Percentiles rank a stretch among this genome's conserved stretches.
These are phyloP conservation scores for Phoebastria nigripes DNA, from an alignment of 2,797 vertebrate genomes.

Conservation along the genomic window DNA sequence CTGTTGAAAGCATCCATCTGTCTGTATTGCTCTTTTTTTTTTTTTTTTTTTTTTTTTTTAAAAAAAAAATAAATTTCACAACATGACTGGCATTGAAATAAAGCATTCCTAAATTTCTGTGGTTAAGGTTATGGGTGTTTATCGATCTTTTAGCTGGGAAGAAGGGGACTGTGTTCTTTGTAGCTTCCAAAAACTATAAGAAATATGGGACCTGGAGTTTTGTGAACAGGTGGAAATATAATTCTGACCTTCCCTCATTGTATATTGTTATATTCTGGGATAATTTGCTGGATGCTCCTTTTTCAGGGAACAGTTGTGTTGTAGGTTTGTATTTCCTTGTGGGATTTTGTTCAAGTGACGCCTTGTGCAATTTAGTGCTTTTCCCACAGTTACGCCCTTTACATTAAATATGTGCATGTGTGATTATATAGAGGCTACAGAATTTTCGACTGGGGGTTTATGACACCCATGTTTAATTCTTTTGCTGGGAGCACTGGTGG, in stretches of 20 bases:
- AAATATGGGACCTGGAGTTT: not conserved
- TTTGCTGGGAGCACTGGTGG: not conserved
- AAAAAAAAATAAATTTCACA: not conserved
- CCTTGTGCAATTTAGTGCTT: not conserved
- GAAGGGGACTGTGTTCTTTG: not conserved
- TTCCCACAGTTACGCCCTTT: constrained; percentile 7
- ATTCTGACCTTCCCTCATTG: not conserved
- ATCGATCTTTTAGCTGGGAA: not conserved
- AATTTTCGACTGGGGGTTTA: constrained; percentile 22
- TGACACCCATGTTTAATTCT: constrained; percentile 11
- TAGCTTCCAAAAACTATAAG: not conserved
- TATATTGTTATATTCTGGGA: constrained; percentile 30
- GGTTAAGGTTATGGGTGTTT: not conserved
- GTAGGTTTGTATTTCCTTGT: constrained; percentile 44
- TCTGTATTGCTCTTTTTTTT: not conserved
- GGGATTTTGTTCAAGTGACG: not conserved
- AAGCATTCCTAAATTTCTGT: not conserved
- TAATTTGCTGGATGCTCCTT: constrained; percentile 6
- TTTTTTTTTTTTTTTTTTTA: too few species aligned
- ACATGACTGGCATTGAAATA: not conserved
- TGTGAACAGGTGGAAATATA: not conserved
- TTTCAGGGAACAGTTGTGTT: constrained; percentile 39
- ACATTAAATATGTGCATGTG: not conserved
- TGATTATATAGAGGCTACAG: not conserved
- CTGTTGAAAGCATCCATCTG: not conserved